Evolutionary conservation across 2,797 vertebrate genomes (phyloP).

Genomic region (Fistularia tabacaria): DNA sequence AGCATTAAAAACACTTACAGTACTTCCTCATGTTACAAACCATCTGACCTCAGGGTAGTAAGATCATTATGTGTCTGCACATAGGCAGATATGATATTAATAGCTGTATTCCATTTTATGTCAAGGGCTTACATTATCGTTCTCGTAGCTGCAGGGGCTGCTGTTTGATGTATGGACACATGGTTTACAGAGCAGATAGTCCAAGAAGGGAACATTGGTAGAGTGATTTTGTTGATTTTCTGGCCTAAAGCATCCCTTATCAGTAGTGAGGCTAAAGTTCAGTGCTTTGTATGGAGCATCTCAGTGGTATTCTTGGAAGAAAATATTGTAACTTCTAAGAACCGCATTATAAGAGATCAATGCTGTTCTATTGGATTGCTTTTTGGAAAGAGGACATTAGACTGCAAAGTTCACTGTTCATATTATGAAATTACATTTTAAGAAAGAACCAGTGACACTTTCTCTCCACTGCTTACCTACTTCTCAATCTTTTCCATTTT

Average conservation of each 20-base stretch:
- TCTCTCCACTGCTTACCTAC: background rate
- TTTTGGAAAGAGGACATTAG: no score
- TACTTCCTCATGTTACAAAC: constrained; percentile 31
- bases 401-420: no score
- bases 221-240: constrained; percentile 46
- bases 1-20: constrained; percentile 35
- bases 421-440: no score
- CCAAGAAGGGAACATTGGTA: constrained; percentile 42
- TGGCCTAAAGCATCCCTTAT: constrained; percentile 32
- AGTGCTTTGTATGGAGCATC: constrained; percentile 22
- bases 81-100: constrained; percentile 59
- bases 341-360: no score
- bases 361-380: no score
- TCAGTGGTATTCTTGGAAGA: constrained; percentile 16
- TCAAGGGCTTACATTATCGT: constrained; percentile 57
- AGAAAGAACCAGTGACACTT: no score
- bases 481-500: constrained; percentile 37
- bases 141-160: constrained; percentile 44
- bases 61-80: constrained; percentile 53
- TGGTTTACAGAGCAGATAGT: constrained; percentile 37
- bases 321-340: constrained; percentile 11
- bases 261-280: constrained; percentile 37
- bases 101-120: constrained; percentile 57
- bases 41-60: constrained; percentile 35
- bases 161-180: constrained; percentile 57